These are phyloP conservation scores for Cyphomyrus plagiostoma DNA, from an alignment of 2,113 vertebrate species.

Conservation along the genomic window DNA sequence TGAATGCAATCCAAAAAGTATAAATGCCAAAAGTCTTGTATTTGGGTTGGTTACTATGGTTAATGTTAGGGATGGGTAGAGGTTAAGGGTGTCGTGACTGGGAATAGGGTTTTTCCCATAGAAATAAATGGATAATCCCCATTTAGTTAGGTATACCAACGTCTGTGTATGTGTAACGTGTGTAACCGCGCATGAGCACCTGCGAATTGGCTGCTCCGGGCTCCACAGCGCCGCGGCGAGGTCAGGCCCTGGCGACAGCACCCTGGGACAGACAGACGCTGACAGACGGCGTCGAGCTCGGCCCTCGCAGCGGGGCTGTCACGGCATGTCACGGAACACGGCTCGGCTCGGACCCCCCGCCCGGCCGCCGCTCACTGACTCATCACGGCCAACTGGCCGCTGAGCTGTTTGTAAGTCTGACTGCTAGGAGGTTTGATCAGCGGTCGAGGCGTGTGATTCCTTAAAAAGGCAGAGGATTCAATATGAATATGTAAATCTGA, in stretches of 20 bases:
- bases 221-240: not conserved
- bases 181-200: not conserved
- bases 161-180: not conserved
- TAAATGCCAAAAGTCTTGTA: no score
- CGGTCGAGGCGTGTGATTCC: not conserved
- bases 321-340: constrained; percentile 11
- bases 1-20: no score
- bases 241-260: constrained; percentile 3
- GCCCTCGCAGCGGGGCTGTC: constrained; percentile 17
- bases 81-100: no score
- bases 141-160: no score
- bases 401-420: not conserved
- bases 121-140: no score
- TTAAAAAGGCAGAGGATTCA: not conserved
- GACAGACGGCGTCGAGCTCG: constrained; percentile 1
- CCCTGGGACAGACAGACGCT: constrained; percentile 5
- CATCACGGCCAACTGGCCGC: constrained; percentile 10
- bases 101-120: no score
- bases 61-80: no score
- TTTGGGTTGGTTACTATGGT: no score
- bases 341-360: not conserved
- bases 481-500: not conserved
- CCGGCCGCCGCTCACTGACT: constrained; percentile 14
- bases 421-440: not conserved
- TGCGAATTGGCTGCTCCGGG: constrained; percentile 8